Base-by-base conservation (phyloP, 2,888 invertebrate species). In the Dione juno region DNA sequence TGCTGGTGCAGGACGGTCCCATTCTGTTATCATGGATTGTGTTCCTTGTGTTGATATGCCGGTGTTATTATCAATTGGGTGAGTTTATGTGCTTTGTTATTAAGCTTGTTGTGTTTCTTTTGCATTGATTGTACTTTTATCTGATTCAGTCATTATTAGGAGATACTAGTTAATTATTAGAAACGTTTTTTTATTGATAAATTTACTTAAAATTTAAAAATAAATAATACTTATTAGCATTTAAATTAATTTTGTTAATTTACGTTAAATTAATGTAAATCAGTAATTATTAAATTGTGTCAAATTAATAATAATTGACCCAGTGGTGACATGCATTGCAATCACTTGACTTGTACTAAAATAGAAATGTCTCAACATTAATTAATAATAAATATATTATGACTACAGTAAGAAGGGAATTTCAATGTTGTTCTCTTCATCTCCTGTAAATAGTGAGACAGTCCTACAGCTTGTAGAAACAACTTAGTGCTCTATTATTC, bases 11-110 rank as follows among this genome's bases (percentile, higher is more conserved):
- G 82, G 93, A 93, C 63, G 87, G 87, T 43, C 92, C 92, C 1
- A 86, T 92, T 71, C 82, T 92, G 76, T 77, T 93, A 70, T 90
- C 93, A 21, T 92, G 92, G 93, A 87, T 92, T 79, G 84, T 92
- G 72, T 92, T 92, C 74, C 76, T 93, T 64, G 74, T 90, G 75
- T 80, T 92, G 74, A 92, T 93, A 78, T 93, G 86, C 70, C 84
- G 91, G 72, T 92, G 91, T 76, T 92, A 92, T 75, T 91, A 91
- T 80, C 85, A 87, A 71, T 87, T 91, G 69, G 82, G 88, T 76
- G 76, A 80, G 80, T 76, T 37, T 6, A 1, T 0, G 48, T 40
- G 41, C 16, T 48, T 11, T 16, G 16, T 10, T 43, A 35, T 13
- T 19, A 11, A 7, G 13, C n/a, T 21, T 14, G 14, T 41, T 45